These are phyloP conservation scores for Anguilla obscura DNA, from an alignment of 2,797 vertebrate genomes.

Conservation along the genomic window DNA sequence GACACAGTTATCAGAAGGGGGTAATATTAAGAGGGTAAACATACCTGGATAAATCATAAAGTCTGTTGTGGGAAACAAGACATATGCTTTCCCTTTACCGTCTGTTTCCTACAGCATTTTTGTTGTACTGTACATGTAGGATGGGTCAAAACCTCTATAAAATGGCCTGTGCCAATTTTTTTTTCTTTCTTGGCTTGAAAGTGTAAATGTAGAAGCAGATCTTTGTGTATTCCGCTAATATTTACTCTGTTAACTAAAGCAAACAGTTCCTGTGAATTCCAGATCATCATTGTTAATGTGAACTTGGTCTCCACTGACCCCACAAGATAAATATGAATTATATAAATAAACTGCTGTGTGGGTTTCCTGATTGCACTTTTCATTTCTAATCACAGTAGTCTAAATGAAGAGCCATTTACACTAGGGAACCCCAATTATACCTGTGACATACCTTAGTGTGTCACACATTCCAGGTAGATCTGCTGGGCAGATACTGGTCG, in stretches of 20 bases:
- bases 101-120: background rate
- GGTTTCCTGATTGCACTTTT: background rate
- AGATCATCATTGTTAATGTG: background rate
- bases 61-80: background rate
- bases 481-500: background rate
- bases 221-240: background rate
- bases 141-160: background rate
- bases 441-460: background rate
- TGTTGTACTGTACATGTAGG: background rate
- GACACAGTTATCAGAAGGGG: background rate
- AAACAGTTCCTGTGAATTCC: background rate
- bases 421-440: background rate
- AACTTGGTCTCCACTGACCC: slow-evolving; percentile 8
- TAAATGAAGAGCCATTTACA: background rate
- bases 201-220: slow-evolving; percentile 5
- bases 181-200: background rate
- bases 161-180: background rate
- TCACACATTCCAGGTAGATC: background rate
- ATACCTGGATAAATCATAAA: background rate
- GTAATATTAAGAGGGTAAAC: background rate
- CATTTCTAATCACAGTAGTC: background rate
- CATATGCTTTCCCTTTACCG: background rate
- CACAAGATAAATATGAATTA: background rate
- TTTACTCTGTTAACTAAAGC: slow-evolving; percentile 1
- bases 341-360: background rate